Conservation (phyloP, 2,888 invertebrate species). For the Leucoptera coffeella region DNA sequence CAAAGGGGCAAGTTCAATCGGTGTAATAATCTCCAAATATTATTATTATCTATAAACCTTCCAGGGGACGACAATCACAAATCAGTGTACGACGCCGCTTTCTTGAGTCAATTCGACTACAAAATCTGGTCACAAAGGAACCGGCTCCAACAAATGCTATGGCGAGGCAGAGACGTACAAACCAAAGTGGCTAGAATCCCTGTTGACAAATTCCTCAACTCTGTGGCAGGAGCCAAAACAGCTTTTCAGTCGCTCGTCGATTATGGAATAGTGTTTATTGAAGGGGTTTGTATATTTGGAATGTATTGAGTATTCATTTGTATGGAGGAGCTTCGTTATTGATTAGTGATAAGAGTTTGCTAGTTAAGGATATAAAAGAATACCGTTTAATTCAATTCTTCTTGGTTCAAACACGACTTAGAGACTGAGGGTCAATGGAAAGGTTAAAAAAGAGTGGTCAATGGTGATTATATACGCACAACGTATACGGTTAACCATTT, state of each 20-base stretch:
- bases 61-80: slow-evolving; percentile 56
- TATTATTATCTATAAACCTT: slow-evolving; percentile 8
- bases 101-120: slow-evolving; percentile 29
- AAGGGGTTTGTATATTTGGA: slow-evolving; percentile 16
- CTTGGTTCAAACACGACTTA: not conserved
- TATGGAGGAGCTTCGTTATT: slow-evolving; percentile 3
- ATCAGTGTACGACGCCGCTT: slow-evolving; percentile 40
- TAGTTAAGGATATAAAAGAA: not conserved
- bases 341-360: not conserved
- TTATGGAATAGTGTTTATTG: slow-evolving; percentile 46
- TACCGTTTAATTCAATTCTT: not conserved
- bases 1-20: too few relatives aligned
- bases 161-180: slow-evolving; percentile 34
- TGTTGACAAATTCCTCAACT: slow-evolving; percentile 36
- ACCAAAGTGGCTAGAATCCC: slow-evolving; percentile 26
- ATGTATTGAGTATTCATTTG: slow-evolving; percentile 7
- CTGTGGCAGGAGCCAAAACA: slow-evolving; percentile 24
- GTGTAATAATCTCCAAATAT: too few relatives aligned
- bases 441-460: not conserved
- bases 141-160: slow-evolving; percentile 22
- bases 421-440: not conserved
- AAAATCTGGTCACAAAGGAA: slow-evolving; percentile 20
- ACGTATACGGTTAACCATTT: too few relatives aligned
- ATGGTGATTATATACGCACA: too few relatives aligned
- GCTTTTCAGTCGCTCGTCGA: slow-evolving; percentile 46